A percentile compares a stretch with the other conserved stretches of the same genome.
These are phyloP conservation scores for Seriola rivoliana DNA, from an alignment of 2,113 vertebrate species.

Conservation along the genomic window DNA sequence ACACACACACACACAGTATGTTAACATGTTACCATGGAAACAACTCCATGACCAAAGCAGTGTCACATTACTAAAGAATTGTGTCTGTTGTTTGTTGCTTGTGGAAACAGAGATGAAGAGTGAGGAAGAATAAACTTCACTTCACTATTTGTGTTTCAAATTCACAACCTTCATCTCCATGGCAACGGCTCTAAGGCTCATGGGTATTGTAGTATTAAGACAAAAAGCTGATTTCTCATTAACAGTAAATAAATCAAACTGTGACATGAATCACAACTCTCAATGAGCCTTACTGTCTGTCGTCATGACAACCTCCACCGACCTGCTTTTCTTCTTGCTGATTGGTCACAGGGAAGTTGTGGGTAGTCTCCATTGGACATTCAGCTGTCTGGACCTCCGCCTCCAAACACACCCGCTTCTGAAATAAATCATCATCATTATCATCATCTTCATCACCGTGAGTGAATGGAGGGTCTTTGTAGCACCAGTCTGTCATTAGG, in stretches of 20 bases:
- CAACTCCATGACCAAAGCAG: background rate
- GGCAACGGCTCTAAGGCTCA: background rate
- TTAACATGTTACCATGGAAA: conserved; percentile 7
- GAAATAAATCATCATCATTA: conserved; percentile 8
- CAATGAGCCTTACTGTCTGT: background rate
- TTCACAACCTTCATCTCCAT: background rate
- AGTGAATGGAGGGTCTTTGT: too few species aligned
- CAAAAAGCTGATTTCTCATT: too few species aligned
- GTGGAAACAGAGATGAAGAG: too few species aligned
- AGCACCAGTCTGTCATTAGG: too few species aligned
- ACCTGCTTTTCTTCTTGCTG: conserved; percentile 53
- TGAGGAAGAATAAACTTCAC: too few species aligned
- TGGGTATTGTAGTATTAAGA: background rate
- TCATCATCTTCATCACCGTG: too few species aligned
- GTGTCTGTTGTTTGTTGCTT: too few species aligned
- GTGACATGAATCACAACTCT: too few species aligned
- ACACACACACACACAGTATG: background rate
- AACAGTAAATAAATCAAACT: too few species aligned
- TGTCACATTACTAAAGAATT: too few species aligned
- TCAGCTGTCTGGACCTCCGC: conserved; percentile 38
- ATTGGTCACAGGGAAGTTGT: background rate
- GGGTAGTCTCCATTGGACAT: conserved; percentile 62
- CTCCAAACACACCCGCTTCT: conserved; percentile 70
- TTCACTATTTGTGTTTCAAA: too few species aligned
- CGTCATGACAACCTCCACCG: background rate